Conservation (phyloP, 2,113 vertebrate genomes). For the Ranitomeya imitator region DNA sequence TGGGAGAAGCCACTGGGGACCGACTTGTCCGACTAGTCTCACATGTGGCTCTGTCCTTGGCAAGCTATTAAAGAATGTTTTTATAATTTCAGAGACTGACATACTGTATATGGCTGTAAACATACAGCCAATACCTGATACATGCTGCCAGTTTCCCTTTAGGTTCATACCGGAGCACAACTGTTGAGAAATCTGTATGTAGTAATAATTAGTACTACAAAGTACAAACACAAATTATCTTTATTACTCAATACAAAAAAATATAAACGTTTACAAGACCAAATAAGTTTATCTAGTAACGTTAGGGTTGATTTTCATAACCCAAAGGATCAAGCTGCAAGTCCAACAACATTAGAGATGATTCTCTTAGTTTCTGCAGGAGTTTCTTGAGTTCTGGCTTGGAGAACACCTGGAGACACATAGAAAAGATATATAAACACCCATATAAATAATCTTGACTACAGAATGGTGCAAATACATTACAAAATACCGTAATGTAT, state of each 20-base stretch:
- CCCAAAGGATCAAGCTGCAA: constrained; percentile 86
- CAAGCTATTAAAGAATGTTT: no score
- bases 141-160: no score
- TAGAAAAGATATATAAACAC: neutral
- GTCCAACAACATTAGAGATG: constrained; percentile 86
- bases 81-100: no score
- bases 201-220: neutral
- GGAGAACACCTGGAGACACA: constrained; percentile 84
- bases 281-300: neutral
- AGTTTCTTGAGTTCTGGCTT: constrained; percentile 87
- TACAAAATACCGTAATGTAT: constrained; percentile 32
- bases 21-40: no score
- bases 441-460: neutral
- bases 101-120: no score
- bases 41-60: no score
- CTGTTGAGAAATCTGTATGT: no score
- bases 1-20: no score
- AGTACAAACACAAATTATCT: neutral
- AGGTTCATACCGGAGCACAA: no score
- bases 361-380: constrained; percentile 85
- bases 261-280: neutral
- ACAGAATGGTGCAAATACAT: neutral
- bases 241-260: neutral
- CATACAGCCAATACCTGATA: no score
- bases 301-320: constrained; percentile 83